Base-by-base conservation (phyloP, 2,888 invertebrate species). In the Psylliodes chrysocephalus region DNA sequence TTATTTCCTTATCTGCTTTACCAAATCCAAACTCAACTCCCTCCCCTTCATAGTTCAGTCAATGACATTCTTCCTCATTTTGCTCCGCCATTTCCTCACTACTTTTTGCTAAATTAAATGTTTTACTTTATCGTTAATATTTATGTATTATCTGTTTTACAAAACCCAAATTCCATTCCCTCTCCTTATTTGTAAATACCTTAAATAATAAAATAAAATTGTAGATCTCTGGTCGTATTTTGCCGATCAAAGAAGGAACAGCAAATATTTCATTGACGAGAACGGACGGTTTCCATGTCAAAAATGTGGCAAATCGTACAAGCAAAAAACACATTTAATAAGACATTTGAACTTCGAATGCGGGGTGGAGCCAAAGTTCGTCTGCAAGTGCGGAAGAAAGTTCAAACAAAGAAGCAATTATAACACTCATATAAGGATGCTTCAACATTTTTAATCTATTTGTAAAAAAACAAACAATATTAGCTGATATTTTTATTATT, bases 281-380 rank as follows among this genome's bases (percentile, higher is more conserved):
- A 49, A 59, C 18, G 59, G 59, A 6, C 22, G 64, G 28, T 71
- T 61, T 17, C 64, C 64, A 18, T 72, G 71, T 40, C 25, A 59
- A 10, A 62, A 56, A 14, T 71, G 69, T 15, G 54, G 71, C 8
- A 69, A 72, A 47, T 65, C 61, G 5, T 77, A 77, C 63, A 77
- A 75, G 57, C 70, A 72, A 15, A 76, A 69, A 49, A 72, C 69
- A 30, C 75, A 76, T 1, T 38, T 77, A 63, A 76, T 72, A 55
- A 55, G 78, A 18, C 79, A 79, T 60, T 54, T 76, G 28, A 71
- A 75, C 10, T 75, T 76, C 56, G 77, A 77, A 53, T 79, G 79
- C 33, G 75, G 53, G 15, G 40, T 54, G 14, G 52, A 52, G 19
- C 53, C 63, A 8, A 63, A 53, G n/a, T 57, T 63, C 17, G 18